Percentiles rank a stretch among this genome's conserved stretches.
These are phyloP conservation scores for Pollenia griseotomentosa DNA, from an alignment of 2,888 invertebrate genomes.

Conservation along the genomic window DNA sequence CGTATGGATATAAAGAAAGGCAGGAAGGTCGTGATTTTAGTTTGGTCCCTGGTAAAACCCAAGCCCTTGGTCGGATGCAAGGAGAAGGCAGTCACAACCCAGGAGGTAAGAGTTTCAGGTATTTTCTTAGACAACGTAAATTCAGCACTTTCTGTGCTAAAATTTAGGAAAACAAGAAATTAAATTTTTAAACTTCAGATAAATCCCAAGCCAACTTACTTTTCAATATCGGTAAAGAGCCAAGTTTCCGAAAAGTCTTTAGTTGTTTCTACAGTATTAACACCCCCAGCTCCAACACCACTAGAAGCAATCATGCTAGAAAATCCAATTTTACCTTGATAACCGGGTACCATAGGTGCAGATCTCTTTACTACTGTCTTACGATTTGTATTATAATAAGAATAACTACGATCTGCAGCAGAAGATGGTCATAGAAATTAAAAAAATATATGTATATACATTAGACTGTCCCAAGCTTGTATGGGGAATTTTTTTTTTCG, in stretches of 20 bases:
- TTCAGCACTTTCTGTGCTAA: slow-evolving; percentile 76
- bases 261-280: slow-evolving; percentile 79
- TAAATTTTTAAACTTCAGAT: neutral
- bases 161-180: neutral
- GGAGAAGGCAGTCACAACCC: slow-evolving; percentile 92
- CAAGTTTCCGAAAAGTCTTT: slow-evolving; percentile 90
- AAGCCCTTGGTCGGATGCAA: slow-evolving; percentile 90
- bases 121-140: slow-evolving; percentile 85
- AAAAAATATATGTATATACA: neutral
- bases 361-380: slow-evolving; percentile 12
- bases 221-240: slow-evolving; percentile 85
- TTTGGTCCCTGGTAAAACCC: slow-evolving; percentile 88
- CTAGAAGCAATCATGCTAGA: neutral
- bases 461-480: no score
- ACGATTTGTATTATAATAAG: slow-evolving; percentile 29
- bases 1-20: slow-evolving; percentile 93
- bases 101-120: slow-evolving; percentile 92
- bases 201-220: slow-evolving; percentile 60
- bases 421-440: slow-evolving; percentile 36
- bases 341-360: neutral
- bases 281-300: slow-evolving; percentile 2
- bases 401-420: slow-evolving; percentile 32
- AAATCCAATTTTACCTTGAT: neutral
- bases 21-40: slow-evolving; percentile 90
- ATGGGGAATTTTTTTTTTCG: no score